Base-by-base conservation (phyloP, 2,113 vertebrate species). In the Andinoacara biseriatus region DNA sequence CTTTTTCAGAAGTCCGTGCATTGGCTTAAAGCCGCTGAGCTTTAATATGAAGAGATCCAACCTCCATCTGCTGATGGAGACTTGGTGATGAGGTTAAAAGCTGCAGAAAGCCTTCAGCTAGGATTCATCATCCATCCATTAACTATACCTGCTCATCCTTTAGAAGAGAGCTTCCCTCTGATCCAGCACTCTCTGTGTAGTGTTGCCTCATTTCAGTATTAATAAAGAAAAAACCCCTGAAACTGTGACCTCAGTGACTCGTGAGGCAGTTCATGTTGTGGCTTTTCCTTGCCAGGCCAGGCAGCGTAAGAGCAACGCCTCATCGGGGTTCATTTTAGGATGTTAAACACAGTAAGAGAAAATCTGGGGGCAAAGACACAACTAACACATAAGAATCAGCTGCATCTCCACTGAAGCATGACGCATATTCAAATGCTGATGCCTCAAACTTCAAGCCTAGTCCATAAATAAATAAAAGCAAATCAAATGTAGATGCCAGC, bases 231-330 rank as follows among this genome's bases (percentile, higher is more conserved):
- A n/a, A 7, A 43, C 11, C 24, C 24, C 40, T 29, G 1, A 52
- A 69, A 69, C 11, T 7, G 43, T 46, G 46, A 0, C 24, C 0
- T 0, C 3, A 52, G 0, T 0, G 67, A 72, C 10, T 31, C 14
- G 0, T 31, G 67, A 52, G 67, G 46, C 46, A 3, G 5, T 52
- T 26, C 26, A n/a, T 29, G 0, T 7, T 0, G 24, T 33, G 4
- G 67, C 0, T 72, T 72, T 54, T 72, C 20, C 67, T 49, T 33
- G 10, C 46, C 46, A 54, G 18, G 10, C 10, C 46, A 72, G 3
- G 52, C 65, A 52, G 67, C 31, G 46, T 20, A 31, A 52, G 10
- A 54, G 18, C 26, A 31, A 46, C 20, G 26, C 6, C 3, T 54
- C 10, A 0, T 54, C 31, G 54, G 67, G 18, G 26, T 54, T 72